Base-by-base conservation (phyloP, 2,797 vertebrate genomes). In the Clarias platycephalus region DNA sequence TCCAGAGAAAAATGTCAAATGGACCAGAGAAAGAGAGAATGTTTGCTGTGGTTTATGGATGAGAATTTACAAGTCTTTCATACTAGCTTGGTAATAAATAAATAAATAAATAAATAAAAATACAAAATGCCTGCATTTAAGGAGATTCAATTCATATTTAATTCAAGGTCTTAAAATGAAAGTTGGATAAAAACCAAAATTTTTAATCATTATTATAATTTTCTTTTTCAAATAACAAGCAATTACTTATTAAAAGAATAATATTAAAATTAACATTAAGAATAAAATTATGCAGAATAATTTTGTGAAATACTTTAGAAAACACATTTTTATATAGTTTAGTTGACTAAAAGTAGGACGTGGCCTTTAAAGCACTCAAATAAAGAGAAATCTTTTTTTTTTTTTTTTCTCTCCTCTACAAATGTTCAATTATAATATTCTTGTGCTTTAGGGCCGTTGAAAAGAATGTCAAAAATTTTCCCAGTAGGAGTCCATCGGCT, bases 1-100 rank as follows among this genome's bases (percentile, higher is more conserved):
- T 66, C 62, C 78, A 31, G n/a, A 53, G 10, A 80, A 64, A 63
- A 79, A 79, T 44, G 77, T 40, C 77, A 79, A 63, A 64, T 12
- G 13, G 37, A 80, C 60, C 34, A 2, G 24, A 49, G 77, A 44
- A 28, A 2, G 24, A 49, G 77, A 28, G 37, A 80, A 66, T 66
- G 49, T 62, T 28, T 57, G 60, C 77, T 12, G 24, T 10, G 40
- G 77, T 80, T 44, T 80, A 80, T 64, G 40, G 60, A 28, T 26
- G 60, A 0, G n/a, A 80, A 10, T 49, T 80, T 28, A 80, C 3
- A 0, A 16, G 13, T 64, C 37, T 49, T 80, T 79, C 37, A 44
- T 34, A 9, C 26, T 12, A 31, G 53, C 74, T 37, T 49, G 44
- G 26, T 60, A 74, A 26, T 49, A 44, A 44, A 9, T 44, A 44